Base-by-base conservation (phyloP, 2,113 vertebrate genomes). In the Bostrychus sinensis region DNA sequence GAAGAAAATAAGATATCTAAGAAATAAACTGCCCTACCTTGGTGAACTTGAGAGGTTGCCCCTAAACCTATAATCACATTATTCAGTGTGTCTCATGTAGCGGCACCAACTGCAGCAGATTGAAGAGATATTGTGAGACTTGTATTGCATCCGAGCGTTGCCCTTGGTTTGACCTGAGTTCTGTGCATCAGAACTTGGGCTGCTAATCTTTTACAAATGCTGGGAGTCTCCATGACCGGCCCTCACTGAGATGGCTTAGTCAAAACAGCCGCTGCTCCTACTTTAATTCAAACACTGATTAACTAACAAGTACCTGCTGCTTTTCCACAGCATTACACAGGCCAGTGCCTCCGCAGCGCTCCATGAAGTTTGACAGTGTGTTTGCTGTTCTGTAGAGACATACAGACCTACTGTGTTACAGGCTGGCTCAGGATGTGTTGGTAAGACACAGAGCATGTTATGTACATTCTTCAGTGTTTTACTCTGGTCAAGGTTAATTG, bases 161-260 rank as follows among this genome's bases (percentile, higher is more conserved):
- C 89, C 89, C 90, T 91, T 78, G 85, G 45, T 59, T 77, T 92
- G 91, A 92, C 91, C 92, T 38, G 73, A 58, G 71, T 62, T 72
- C 78, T 62, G 78, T 69, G 62, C 83, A 88, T 82, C 77, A 79
- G 82, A 85, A 84, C 86, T 63, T 20, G 41, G 80, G 82, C 75
- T 11, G 42, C 83, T 92, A 92, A 92, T 93, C 89, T 89, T 81
- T 89, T 87, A 84, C 92, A 91, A 92, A 93, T 93, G 91, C 84
- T 77, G 72, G 66, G 71, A 88, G 91, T 87, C 91, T 91, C 91
- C 89, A 78, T 75, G 75, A 78, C 75, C 54, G 51, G 77, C 84
- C 78, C 88, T 88, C 28, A 57, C 86, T 72, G 81, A 88, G 89
- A 87, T 19, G 78, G 78, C 82, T 86, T 87, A 91, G 92, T 93